Conservation (phyloP, 2,113 vertebrate species). For the Choloepus hoffmanni region DNA sequence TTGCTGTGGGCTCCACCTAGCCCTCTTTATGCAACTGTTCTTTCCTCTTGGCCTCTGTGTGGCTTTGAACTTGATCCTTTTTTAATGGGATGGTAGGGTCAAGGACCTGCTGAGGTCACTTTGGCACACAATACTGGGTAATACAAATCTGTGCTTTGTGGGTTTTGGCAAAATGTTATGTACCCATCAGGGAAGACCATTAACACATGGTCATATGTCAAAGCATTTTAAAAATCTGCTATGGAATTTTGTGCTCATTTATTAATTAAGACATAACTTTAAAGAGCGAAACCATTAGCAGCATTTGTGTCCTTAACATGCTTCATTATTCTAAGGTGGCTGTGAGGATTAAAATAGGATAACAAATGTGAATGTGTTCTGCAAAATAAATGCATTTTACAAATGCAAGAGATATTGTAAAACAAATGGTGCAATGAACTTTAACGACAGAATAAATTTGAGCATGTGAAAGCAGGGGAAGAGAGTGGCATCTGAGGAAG, state of each 20-base stretch:
- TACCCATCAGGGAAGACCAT: not conserved
- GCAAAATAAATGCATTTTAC: not conserved
- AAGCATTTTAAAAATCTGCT: constrained; percentile 11
- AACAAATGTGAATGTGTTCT: not conserved
- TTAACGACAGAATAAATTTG: not conserved
- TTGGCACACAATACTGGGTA: not conserved
- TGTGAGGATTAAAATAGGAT: not conserved
- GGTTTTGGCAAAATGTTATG: not conserved
- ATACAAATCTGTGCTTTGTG: constrained; percentile 33
- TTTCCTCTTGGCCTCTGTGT: not conserved
- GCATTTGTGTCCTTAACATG: not conserved
- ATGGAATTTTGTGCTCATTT: not conserved
- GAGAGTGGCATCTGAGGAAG: not conserved
- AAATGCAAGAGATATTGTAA: not conserved
- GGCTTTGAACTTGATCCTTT: constrained; percentile 35
- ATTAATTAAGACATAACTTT: not conserved
- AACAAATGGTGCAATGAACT: not conserved
- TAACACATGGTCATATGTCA: constrained; percentile 3
- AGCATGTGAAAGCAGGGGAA: not conserved
- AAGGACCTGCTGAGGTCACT: not conserved
- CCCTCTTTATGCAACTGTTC: not conserved
- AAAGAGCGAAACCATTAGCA: not conserved
- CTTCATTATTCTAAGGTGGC: not conserved
- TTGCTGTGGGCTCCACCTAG: not conserved
- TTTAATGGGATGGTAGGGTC: not conserved